phyloP scores from a whole-genome alignment of 2,113 vertebrate genomes.

The Myrmecophaga tridactyla region DNA sequence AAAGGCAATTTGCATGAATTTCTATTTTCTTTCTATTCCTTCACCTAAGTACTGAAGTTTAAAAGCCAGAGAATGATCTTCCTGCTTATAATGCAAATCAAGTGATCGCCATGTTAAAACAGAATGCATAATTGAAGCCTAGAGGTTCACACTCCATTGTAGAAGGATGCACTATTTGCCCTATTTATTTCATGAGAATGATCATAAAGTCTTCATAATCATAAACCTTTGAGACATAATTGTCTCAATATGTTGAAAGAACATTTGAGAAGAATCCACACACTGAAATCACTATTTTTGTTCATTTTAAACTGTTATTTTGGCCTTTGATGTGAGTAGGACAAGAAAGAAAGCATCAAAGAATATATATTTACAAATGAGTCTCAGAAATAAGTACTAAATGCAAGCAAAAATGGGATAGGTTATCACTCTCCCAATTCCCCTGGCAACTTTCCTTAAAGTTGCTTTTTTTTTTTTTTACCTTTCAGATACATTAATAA shows the following conservation, averaged over 20 bases:
- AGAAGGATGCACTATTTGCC: neutral
- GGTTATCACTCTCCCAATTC: neutral
- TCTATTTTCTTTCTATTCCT: neutral
- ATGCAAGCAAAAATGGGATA: neutral
- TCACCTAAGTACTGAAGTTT: neutral
- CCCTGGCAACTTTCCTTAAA: neutral
- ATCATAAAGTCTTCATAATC: neutral
- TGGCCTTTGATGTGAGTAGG: neutral
- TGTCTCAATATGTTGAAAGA: neutral
- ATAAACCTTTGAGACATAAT: neutral
- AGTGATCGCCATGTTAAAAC: fast-evolving
- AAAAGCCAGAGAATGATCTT: neutral
- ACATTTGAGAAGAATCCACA: neutral
- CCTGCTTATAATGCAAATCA: neutral
- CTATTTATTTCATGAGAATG: neutral
- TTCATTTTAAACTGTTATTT: neutral
- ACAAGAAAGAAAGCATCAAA: conserved; percentile 10
- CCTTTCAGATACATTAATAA: neutral
- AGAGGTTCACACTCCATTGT: neutral
- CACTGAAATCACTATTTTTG: neutral
- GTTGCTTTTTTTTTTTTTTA: neutral
- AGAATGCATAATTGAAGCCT: neutral
- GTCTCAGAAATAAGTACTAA: conserved; percentile 4
- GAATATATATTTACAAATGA: neutral
- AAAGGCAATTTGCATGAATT: neutral